Percentiles rank a stretch among this genome's conserved stretches.
phyloP scores from a whole-genome alignment of 2,797 vertebrate species.

The Oryzias sinensis region DNA sequence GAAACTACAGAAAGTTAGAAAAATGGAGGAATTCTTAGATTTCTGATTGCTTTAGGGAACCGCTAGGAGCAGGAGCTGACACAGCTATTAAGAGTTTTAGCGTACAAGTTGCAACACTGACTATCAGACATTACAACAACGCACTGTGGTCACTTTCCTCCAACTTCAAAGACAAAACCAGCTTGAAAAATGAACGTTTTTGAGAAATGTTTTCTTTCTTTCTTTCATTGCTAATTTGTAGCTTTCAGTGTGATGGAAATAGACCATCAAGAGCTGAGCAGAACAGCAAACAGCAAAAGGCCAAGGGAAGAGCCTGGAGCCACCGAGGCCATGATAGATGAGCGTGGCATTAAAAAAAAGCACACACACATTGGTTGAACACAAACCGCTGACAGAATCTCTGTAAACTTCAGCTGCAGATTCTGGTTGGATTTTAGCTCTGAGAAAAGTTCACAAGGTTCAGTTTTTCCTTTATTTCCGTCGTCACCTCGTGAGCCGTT shows the following conservation, averaged over 20 bases:
- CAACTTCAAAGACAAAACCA: constrained; percentile 58
- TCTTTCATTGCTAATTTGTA: constrained; percentile 72
- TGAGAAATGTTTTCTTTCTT: constrained; percentile 68
- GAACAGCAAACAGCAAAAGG: constrained; percentile 59
- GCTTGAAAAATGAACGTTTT: constrained; percentile 79
- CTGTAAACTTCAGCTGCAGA: constrained; percentile 62
- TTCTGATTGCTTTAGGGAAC: constrained; percentile 30
- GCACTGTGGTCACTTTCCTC: constrained; percentile 55
- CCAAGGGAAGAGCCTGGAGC: constrained; percentile 78
- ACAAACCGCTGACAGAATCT: constrained; percentile 70
- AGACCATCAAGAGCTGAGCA: constrained; percentile 91
- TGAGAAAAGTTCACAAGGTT: constrained; percentile 35
- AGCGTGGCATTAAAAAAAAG: constrained; percentile 66
- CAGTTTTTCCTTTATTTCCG: constrained; percentile 40
- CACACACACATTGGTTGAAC: constrained; percentile 64
- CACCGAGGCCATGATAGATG: constrained; percentile 68
- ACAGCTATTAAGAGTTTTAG: constrained; percentile 57
- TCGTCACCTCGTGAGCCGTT: constrained; percentile 12
- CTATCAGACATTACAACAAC: constrained; percentile 49
- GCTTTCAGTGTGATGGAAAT: constrained; percentile 85
- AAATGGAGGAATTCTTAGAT: constrained; percentile 1
- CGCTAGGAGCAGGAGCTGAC: constrained; percentile 39
- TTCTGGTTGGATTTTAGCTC: constrained; percentile 49
- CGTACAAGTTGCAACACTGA: constrained; percentile 51
- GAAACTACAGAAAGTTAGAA: constrained; percentile 6